Conservation (phyloP, 2,888 invertebrate species). For the Synergus itoensis region DNA sequence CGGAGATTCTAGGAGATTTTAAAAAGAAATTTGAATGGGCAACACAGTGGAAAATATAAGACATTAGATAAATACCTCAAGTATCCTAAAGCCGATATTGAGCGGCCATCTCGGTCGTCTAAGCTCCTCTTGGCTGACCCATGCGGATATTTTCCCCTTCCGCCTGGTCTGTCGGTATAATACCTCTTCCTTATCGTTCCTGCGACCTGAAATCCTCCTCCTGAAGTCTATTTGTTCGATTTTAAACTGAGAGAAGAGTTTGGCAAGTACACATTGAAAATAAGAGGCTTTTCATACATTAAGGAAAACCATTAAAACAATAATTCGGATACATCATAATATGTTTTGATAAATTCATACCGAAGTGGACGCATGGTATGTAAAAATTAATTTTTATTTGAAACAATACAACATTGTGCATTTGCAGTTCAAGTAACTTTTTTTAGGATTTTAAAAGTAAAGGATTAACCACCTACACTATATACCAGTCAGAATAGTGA, state of each 20-base stretch:
- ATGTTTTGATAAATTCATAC: too few species aligned
- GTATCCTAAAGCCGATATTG: slow-evolving; percentile 77
- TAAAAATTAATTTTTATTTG: too few species aligned
- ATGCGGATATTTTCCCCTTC: slow-evolving; percentile 76
- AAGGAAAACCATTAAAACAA: too few species aligned
- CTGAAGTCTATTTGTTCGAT: slow-evolving; percentile 28
- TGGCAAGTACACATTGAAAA: neutral
- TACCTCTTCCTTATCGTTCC: slow-evolving; percentile 50
- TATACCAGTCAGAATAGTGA: too few species aligned
- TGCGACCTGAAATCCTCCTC: slow-evolving; percentile 1
- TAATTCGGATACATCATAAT: too few species aligned
- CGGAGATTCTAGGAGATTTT: neutral
- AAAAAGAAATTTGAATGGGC: slow-evolving; percentile 69
- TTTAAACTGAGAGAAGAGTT: slow-evolving; percentile 23
- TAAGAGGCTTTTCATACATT: too few species aligned
- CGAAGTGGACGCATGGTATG: too few species aligned
- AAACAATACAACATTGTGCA: too few species aligned
- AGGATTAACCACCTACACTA: too few species aligned
- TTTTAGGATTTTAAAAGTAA: too few species aligned
- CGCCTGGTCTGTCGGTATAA: slow-evolving; percentile 47
- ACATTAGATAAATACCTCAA: slow-evolving; percentile 76
- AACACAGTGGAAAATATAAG: slow-evolving; percentile 73
- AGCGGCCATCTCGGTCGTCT: slow-evolving; percentile 70
- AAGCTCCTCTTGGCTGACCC: slow-evolving; percentile 77
- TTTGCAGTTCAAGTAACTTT: too few species aligned